Conservation (phyloP, 2,797 vertebrate species). For the Tragopan temminckii region DNA sequence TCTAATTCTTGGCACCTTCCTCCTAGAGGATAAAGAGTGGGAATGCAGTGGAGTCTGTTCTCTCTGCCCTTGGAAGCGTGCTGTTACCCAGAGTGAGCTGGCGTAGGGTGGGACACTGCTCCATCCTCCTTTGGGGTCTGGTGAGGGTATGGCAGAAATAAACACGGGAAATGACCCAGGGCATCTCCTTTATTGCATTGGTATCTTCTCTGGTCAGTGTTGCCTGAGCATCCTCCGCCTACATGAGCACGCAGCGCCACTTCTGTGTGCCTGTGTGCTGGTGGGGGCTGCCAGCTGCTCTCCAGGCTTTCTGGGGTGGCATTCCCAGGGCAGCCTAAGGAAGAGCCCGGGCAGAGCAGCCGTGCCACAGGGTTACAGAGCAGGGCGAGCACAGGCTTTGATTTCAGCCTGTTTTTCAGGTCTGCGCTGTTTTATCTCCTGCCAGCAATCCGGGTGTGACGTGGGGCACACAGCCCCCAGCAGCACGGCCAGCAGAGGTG, state of each 20-base stretch:
- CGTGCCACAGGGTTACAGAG: neutral
- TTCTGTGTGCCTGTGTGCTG: accelerated
- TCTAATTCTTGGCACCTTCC: conserved; percentile 62
- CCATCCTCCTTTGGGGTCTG: neutral
- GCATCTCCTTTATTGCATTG: neutral
- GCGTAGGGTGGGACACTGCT: accelerated
- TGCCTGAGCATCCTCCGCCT: neutral
- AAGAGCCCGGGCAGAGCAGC: neutral
- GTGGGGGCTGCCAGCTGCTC: neutral
- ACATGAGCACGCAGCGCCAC: neutral
- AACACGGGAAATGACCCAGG: neutral
- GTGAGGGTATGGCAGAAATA: neutral
- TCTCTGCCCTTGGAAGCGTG: conserved; percentile 36
- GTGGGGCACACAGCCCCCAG: conserved; percentile 22
- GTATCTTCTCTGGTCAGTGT: neutral
- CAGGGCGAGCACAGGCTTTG: conserved; percentile 5
- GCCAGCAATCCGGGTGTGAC: conserved; percentile 18
- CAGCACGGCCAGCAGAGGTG: neutral
- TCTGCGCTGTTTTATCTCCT: neutral
- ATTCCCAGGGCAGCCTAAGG: neutral
- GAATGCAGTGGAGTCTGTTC: neutral
- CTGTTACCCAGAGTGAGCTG: neutral
- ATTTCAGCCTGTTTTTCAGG: conserved; percentile 3
- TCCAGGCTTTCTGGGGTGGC: neutral
- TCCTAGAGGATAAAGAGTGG: neutral